Evolutionary conservation across 2,888 invertebrate genomes (phyloP).

Genomic region (Phoenoteleia sp.): DNA sequence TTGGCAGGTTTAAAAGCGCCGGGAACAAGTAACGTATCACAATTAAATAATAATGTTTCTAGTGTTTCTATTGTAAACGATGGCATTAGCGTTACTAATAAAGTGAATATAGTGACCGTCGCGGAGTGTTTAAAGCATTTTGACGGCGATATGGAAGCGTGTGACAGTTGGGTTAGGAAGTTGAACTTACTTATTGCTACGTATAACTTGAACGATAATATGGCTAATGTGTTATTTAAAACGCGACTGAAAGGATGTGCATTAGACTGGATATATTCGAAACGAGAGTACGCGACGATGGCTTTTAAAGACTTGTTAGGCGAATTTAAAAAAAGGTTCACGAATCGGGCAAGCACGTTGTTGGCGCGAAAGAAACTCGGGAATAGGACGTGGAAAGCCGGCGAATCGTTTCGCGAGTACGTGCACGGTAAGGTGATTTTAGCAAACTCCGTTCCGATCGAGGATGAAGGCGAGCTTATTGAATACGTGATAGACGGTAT

Average conservation of each 20-base stretch:
- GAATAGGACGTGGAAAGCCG: neutral
- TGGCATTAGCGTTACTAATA: too few relatives aligned
- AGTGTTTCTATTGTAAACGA: too few relatives aligned
- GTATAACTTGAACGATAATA: neutral
- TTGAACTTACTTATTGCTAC: neutral
- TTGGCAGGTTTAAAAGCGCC: too few relatives aligned
- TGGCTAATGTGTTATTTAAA: neutral
- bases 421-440: neutral
- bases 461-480: neutral
- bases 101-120: neutral
- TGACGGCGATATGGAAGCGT: neutral
- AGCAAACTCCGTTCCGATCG: neutral
- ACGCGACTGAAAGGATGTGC: conserved; percentile 10
- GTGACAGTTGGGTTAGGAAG: conserved; percentile 5
- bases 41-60: too few relatives aligned
- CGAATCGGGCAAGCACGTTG: neutral
- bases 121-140: neutral
- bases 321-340: neutral
- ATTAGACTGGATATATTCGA: neutral
- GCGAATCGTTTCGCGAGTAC: conserved; percentile 13
- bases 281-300: neutral
- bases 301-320: neutral
- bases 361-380: neutral
- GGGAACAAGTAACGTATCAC: too few relatives aligned
- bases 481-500: neutral